These are phyloP conservation scores for Orthosia cruda DNA, from an alignment of 2,888 invertebrate species.

Conservation along the genomic window DNA sequence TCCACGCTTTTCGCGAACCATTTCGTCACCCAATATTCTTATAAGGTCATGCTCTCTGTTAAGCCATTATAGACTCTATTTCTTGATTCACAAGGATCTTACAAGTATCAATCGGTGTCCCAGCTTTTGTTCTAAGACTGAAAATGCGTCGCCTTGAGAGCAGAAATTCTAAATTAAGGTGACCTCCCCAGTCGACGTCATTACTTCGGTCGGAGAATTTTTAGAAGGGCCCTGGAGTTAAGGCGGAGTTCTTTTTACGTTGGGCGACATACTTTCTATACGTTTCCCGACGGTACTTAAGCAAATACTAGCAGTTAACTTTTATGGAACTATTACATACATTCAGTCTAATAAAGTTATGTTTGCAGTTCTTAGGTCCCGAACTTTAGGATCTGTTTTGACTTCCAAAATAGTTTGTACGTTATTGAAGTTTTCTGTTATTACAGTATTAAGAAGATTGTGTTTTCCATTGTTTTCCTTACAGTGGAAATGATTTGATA, in stretches of 20 bases:
- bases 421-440: slow-evolving; percentile 55
- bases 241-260: slow-evolving; percentile 69
- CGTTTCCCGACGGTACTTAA: slow-evolving; percentile 80
- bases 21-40: slow-evolving; percentile 83
- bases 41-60: slow-evolving; percentile 74
- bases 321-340: slow-evolving; percentile 88
- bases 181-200: slow-evolving; percentile 74
- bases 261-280: slow-evolving; percentile 72
- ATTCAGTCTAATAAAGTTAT: slow-evolving; percentile 85
- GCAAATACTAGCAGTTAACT: slow-evolving; percentile 87
- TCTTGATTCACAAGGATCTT: slow-evolving; percentile 69
- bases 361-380: slow-evolving; percentile 75
- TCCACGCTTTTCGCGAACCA: slow-evolving; percentile 74
- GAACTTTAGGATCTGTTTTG: slow-evolving; percentile 71
- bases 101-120: slow-evolving; percentile 61
- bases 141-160: slow-evolving; percentile 82
- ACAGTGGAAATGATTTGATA: slow-evolving; percentile 37
- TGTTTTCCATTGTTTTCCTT: slow-evolving; percentile 51
- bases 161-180: slow-evolving; percentile 81
- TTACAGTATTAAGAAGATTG: slow-evolving; percentile 48
- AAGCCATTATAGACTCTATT: slow-evolving; percentile 76
- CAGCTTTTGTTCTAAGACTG: slow-evolving; percentile 85
- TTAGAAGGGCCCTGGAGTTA: slow-evolving; percentile 59
- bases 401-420: slow-evolving; percentile 61
- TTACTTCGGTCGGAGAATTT: slow-evolving; percentile 65